A percentile compares a stretch with the other conserved stretches of the same genome.
Conservation (phyloP, 2,113 vertebrate genomes). For the Caranx melampygus region DNA sequence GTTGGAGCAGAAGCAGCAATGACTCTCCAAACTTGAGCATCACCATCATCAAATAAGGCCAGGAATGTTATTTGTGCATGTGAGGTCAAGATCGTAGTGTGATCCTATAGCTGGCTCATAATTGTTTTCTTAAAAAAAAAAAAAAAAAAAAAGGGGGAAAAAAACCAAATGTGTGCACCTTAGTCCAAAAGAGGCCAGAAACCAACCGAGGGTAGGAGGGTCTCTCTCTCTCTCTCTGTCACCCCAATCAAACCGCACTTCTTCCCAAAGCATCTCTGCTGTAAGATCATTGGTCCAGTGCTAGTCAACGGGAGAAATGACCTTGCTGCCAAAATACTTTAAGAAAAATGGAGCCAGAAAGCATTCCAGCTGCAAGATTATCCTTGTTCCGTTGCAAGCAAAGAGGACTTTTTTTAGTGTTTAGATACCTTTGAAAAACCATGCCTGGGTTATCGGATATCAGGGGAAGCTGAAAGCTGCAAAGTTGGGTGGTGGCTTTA, state of each 20-base stretch:
- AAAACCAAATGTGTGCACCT: conserved; percentile 62
- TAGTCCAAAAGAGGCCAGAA: conserved; percentile 70
- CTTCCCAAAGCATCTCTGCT: conserved; percentile 50
- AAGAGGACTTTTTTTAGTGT: conserved; percentile 68
- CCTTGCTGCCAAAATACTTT: conserved; percentile 60
- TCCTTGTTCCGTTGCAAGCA: conserved; percentile 42
- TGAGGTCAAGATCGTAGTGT: conserved; percentile 79
- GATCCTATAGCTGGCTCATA: conserved; percentile 69
- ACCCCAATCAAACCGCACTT: conserved; percentile 49
- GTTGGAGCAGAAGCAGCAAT: conserved; percentile 60
- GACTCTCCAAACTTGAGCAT: conserved; percentile 40
- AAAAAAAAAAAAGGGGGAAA: conserved; percentile 18
- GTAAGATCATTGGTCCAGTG: conserved; percentile 49
- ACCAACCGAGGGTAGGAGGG: conserved; percentile 67
- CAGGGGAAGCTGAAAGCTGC: conserved; percentile 64
- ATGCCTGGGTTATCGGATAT: conserved; percentile 49
- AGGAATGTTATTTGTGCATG: conserved; percentile 74
- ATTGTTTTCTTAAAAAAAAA: background rate
- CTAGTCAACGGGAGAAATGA: conserved; percentile 37
- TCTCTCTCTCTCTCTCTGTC: conserved; percentile 34
- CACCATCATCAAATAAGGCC: conserved; percentile 67
- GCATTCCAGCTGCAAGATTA: conserved; percentile 54
- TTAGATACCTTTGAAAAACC: conserved; percentile 62
- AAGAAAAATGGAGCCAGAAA: conserved; percentile 38
- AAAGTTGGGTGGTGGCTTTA: conserved; percentile 46